A percentile compares a stretch with the other conserved stretches of the same genome.
Conservation (phyloP, 2,888 invertebrate genomes). For the Cremastinae sp. region DNA sequence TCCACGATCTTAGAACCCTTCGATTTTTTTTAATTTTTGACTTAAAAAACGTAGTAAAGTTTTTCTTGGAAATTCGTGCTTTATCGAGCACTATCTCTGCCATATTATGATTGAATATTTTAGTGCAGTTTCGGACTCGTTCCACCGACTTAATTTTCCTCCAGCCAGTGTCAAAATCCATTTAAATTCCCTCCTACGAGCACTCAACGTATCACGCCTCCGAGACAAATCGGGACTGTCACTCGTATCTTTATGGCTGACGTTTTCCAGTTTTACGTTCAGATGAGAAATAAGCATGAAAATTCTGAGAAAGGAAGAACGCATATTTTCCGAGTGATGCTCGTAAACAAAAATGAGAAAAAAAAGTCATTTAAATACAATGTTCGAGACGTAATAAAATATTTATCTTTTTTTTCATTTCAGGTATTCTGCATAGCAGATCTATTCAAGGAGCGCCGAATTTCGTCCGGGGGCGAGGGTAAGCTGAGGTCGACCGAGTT, state of each 20-base stretch:
- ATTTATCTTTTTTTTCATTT: conserved; percentile 28
- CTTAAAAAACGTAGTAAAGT: too few species aligned
- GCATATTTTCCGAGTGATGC: neutral
- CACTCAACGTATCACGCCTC: conserved; percentile 38
- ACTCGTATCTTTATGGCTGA: conserved; percentile 42
- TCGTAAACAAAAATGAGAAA: neutral
- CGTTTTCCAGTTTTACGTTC: conserved; percentile 10
- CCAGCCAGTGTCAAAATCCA: conserved; percentile 12
- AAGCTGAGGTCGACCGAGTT: conserved; percentile 71
- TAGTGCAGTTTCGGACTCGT: neutral
- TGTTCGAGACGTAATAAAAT: neutral
- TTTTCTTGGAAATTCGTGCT: too few species aligned
- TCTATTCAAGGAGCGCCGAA: conserved; percentile 70
- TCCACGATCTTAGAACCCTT: too few species aligned
- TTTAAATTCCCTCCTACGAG: conserved; percentile 17
- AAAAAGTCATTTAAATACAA: neutral
- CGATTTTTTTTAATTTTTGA: too few species aligned
- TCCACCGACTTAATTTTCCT: conserved; percentile 14
- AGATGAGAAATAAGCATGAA: conserved; percentile 11
- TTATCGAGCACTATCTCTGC: too few species aligned
- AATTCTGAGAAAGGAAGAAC: conserved; percentile 22
- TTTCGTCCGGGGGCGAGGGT: conserved; percentile 56
- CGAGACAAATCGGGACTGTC: conserved; percentile 36
- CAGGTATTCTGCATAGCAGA: conserved; percentile 73
- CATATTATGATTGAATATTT: neutral